Evolutionary conservation across 1,140 invertebrate species (phyloP).

Genomic region (Drosophila sproati): DNA sequence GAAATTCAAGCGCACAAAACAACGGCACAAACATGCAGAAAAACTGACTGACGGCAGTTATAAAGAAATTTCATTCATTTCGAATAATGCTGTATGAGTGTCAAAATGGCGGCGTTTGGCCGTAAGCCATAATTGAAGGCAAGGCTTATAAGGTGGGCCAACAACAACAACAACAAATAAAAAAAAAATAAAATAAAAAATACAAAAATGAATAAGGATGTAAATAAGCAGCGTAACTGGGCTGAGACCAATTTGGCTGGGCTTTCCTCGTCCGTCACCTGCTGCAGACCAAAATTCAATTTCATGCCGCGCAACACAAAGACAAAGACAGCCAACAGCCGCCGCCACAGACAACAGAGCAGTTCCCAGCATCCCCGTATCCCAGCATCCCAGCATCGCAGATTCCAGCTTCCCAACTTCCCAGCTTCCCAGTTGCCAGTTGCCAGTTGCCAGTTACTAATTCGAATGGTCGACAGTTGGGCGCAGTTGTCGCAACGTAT

Average conservation of each 20-base stretch:
- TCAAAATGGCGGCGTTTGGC: conserved; percentile 70
- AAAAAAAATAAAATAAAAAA: too few species aligned
- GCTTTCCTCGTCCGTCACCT: conserved; percentile 56
- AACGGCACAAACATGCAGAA: conserved; percentile 71
- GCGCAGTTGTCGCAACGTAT: conserved; percentile 31
- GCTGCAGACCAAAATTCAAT: conserved; percentile 77
- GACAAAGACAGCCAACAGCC: conserved; percentile 65
- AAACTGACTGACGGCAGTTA: conserved; percentile 59
- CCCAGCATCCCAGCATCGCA: background rate
- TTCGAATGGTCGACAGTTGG: conserved; percentile 14
- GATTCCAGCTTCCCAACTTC: background rate
- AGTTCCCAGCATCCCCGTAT: conserved; percentile 11
- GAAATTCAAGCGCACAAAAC: conserved; percentile 78
- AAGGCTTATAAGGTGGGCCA: conserved; percentile 27
- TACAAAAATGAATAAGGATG: background rate
- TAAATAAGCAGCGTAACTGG: conserved; percentile 20
- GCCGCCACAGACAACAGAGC: conserved; percentile 33
- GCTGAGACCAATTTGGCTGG: conserved; percentile 66
- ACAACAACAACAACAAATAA: too few species aligned
- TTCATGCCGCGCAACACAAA: conserved; percentile 81
- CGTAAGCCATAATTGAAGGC: conserved; percentile 62
- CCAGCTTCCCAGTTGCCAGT: background rate
- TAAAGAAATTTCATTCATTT: conserved; percentile 82
- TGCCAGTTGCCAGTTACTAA: conserved; percentile 28
- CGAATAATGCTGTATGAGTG: conserved; percentile 79